phyloP scores from a whole-genome alignment of 2,797 vertebrate species.

The Taeniopygia guttata region DNA sequence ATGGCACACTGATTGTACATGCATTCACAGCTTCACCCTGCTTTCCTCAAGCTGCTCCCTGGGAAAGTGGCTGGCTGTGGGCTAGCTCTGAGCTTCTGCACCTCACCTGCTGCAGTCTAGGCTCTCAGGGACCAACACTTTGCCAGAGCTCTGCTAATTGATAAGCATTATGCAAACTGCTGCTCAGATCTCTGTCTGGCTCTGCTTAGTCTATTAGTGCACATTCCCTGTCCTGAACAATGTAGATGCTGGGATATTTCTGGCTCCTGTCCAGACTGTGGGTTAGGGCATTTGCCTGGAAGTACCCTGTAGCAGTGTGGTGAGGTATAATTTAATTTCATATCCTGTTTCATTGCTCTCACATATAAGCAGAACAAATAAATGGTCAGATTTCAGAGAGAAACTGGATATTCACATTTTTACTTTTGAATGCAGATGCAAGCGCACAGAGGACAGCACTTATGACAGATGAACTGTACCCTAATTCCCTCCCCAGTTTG shows the following conservation, averaged over 20 bases:
- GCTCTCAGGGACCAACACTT: background rate
- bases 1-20: fast-evolving
- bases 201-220: background rate
- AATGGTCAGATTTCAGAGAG: background rate
- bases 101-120: background rate
- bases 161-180: background rate
- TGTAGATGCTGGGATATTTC: background rate
- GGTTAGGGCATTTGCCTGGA: background rate
- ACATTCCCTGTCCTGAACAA: background rate
- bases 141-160: background rate
- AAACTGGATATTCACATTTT: background rate
- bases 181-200: background rate
- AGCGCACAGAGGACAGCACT: background rate
- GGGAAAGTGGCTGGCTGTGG: fast-evolving
- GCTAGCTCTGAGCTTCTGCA: background rate
- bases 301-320: background rate
- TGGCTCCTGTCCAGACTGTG: background rate
- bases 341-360: background rate
- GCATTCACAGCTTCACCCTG: fast-evolving
- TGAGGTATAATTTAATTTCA: background rate
- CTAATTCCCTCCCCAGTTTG: background rate
- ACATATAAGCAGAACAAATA: background rate
- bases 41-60: background rate
- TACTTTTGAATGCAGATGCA: background rate
- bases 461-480: background rate